Evolutionary conservation across 2,797 vertebrate species (phyloP), one percentile per base, ranked within the genome.

Genomic region (Propithecus deckenii): DNA sequence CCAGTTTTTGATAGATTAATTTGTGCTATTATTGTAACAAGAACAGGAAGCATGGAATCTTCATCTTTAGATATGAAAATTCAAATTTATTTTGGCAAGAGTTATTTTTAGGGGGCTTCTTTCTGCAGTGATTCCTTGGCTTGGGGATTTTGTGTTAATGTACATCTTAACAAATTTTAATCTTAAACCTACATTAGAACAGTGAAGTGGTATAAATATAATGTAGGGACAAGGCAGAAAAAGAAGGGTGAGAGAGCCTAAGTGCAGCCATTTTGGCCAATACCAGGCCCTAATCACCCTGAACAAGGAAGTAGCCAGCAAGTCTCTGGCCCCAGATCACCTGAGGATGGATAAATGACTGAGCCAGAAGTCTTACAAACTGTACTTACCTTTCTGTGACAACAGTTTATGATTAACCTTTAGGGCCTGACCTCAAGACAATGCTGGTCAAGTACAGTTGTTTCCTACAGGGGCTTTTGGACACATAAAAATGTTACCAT

Each of bases 1-100:
- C 20, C 28, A 38, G 17, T 57, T 96, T 93, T 80, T 75, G 18
- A 95, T 84, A 87, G 69, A 61, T 75, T 72, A 90, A 94, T 92
- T 74, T 83, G n/a, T 92, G 3, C 38, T 71, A 83, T 81, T 78
- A 79, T n/a, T 17, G 4, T 83, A 38, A 83, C 9, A 87, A 65
- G 74, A 86, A 83, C 9, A 85, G 7, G 59, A 86, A 94, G 50
- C 87, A 75, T 72, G 18, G 13, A 57, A 59, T 35, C 50, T 93
- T 93, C 22, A 85, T 28, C 7, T 30, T 87, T 25, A 32, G 7
- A 79, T 55, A 46, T 75, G 18, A 84, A 79, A 89, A 94, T 91
- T 88, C 10, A 65, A 69, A 78, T 92, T 91, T 80, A 59, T 28
- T 50, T 75, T 50, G 67, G 91, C 12, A 61, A 92, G n/a, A 69